These are phyloP conservation scores for Sterrhoptilus dennistouni DNA, from an alignment of 2,113 vertebrate genomes.

Conservation along the genomic window DNA sequence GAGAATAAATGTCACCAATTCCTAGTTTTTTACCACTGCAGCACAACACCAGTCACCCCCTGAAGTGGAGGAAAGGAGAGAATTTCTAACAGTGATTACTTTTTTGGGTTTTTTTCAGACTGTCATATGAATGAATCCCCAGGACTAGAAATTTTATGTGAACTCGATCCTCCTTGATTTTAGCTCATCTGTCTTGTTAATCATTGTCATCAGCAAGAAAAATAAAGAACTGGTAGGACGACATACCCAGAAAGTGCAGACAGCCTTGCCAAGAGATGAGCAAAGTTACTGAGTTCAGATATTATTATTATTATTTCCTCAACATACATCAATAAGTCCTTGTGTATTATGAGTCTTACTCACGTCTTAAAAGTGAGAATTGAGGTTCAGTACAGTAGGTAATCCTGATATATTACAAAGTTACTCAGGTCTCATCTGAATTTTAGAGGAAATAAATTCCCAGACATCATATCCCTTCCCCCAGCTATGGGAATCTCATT, in stretches of 20 bases:
- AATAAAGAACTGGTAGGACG: neutral
- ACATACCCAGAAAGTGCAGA: neutral
- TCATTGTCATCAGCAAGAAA: neutral
- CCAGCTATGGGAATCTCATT: constrained; percentile 16
- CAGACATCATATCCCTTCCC: neutral
- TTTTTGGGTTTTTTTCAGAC: neutral
- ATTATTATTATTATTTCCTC: neutral
- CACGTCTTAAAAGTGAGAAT: neutral
- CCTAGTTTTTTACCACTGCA: neutral
- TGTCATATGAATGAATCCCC: neutral
- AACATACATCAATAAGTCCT: neutral
- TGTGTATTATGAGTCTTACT: neutral
- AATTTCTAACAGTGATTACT: neutral
- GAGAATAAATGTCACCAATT: neutral
- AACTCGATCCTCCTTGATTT: neutral
- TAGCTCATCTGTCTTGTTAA: neutral
- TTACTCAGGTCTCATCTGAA: neutral
- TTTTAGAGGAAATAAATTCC: constrained; percentile 1
- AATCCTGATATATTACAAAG: neutral
- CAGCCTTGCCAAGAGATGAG: neutral
- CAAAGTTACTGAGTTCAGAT: neutral
- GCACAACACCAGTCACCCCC: neutral
- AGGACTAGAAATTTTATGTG: neutral
- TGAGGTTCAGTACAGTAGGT: neutral
- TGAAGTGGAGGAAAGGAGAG: neutral